Evolutionary conservation across 2,113 vertebrate genomes (phyloP).

Genomic region (Aspiorhynchus laticeps): DNA sequence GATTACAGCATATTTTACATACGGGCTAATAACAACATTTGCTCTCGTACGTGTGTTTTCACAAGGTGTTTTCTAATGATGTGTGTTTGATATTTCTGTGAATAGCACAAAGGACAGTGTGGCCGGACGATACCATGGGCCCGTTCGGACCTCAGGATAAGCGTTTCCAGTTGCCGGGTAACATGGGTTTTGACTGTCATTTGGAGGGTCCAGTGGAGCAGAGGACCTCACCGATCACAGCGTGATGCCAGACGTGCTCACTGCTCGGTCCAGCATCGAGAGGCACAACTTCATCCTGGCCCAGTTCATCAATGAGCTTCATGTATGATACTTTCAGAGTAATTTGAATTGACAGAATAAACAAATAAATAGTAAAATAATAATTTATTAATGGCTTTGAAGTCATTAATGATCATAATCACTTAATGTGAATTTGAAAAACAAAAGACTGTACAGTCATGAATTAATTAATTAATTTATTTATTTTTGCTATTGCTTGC

Average conservation of each 20-base stretch:
- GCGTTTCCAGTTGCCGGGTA: conserved; percentile 87
- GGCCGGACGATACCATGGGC: conserved; percentile 88
- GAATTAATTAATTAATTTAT: neutral
- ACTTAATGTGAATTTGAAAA: neutral
- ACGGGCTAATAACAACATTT: neutral
- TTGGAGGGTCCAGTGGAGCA: conserved; percentile 75
- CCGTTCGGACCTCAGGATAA: conserved; percentile 88
- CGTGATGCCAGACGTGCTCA: conserved; percentile 81
- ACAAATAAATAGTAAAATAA: neutral
- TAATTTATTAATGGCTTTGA: neutral
- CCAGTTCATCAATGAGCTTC: conserved; percentile 82
- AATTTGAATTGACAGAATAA: neutral
- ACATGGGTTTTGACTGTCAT: conserved; percentile 85
- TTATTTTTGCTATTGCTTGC: neutral
- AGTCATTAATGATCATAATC: neutral
- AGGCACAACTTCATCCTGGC: conserved; percentile 84
- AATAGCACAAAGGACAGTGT: conserved; percentile 81
- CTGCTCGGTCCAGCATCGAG: conserved; percentile 79
- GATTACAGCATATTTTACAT: neutral
- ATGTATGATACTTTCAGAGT: conserved; percentile 71
- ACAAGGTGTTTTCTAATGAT: neutral
- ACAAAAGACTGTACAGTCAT: neutral
- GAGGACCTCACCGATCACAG: conserved; percentile 65
- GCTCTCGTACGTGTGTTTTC: neutral
- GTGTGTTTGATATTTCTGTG: neutral